These are phyloP conservation scores for Hypomesus transpacificus DNA, from an alignment of 2,113 vertebrate genomes.

Conservation along the genomic window DNA sequence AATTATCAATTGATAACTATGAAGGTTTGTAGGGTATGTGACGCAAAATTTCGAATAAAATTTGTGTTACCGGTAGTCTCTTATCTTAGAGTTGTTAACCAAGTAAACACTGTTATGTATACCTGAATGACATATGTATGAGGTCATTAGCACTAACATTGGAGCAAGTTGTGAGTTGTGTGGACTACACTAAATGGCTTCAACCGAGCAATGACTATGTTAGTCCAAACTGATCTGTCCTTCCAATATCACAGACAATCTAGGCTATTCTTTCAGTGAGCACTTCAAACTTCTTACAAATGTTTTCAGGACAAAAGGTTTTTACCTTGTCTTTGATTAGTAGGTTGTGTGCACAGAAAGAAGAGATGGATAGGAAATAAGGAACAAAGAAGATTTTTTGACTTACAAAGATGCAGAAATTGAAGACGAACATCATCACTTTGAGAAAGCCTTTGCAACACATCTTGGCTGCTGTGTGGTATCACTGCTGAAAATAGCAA, in stretches of 20 bases:
- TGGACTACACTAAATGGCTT: not conserved
- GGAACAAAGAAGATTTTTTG: not conserved
- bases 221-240: too few relatives aligned
- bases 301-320: too few relatives aligned
- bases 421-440: slow-evolving; percentile 65
- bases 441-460: slow-evolving; percentile 60
- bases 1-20: too few relatives aligned
- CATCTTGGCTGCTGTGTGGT: slow-evolving; percentile 37
- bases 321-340: too few relatives aligned
- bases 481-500: slow-evolving; percentile 9
- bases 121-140: not conserved
- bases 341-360: too few relatives aligned
- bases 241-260: too few relatives aligned
- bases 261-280: too few relatives aligned
- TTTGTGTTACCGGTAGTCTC: too few relatives aligned
- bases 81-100: not conserved
- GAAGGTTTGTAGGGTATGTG: too few relatives aligned
- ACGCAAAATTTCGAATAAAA: too few relatives aligned
- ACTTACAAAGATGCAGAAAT: slow-evolving; percentile 67
- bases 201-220: too few relatives aligned
- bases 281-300: too few relatives aligned
- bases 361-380: not conserved
- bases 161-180: not conserved
- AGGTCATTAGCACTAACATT: not conserved
- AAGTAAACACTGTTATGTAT: not conserved